These are phyloP conservation scores for Copsychus sechellarum DNA, from an alignment of 2,113 vertebrate genomes.

Conservation along the genomic window DNA sequence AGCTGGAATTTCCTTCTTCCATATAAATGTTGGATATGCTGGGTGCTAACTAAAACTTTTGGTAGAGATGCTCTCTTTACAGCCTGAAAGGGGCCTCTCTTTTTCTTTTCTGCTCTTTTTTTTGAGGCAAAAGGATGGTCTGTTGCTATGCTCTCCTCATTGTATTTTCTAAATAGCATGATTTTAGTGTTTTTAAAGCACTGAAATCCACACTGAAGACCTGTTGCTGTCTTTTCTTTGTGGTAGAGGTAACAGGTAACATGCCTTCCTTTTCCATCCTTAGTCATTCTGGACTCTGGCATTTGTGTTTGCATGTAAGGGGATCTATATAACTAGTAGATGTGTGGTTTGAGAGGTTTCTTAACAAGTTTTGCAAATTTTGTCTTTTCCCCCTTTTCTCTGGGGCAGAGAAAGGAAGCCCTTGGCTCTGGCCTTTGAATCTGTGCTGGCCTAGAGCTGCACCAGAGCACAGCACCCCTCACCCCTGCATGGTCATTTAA, in stretches of 20 bases:
- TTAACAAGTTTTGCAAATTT: not conserved
- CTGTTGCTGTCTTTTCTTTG: not conserved
- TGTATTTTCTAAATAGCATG: not conserved
- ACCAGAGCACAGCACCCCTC: rapidly evolving
- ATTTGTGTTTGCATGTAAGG: not conserved
- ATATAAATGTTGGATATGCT: not conserved
- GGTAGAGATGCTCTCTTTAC: not conserved
- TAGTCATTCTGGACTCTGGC: not conserved
- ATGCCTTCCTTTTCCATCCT: not conserved
- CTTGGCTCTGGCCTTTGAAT: not conserved
- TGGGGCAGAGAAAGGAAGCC: not conserved
- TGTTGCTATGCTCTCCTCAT: not conserved
- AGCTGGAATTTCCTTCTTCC: not conserved
- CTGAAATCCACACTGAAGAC: not conserved
- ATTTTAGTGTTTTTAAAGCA: not conserved
- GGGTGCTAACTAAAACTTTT: not conserved
- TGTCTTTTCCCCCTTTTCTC: not conserved
- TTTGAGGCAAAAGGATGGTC: not conserved
- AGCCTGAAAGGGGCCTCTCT: not conserved
- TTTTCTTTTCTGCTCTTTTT: not conserved
- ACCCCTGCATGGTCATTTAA: rapidly evolving
- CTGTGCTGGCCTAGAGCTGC: not conserved
- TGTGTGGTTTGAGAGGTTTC: not conserved
- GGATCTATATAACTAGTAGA: not conserved
- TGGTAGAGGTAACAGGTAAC: not conserved